A percentile compares a stretch with the other conserved stretches of the same genome.
These are phyloP conservation scores for Ichneumoninae sp. DNA, from an alignment of 2,888 invertebrate species.

Conservation along the genomic window DNA sequence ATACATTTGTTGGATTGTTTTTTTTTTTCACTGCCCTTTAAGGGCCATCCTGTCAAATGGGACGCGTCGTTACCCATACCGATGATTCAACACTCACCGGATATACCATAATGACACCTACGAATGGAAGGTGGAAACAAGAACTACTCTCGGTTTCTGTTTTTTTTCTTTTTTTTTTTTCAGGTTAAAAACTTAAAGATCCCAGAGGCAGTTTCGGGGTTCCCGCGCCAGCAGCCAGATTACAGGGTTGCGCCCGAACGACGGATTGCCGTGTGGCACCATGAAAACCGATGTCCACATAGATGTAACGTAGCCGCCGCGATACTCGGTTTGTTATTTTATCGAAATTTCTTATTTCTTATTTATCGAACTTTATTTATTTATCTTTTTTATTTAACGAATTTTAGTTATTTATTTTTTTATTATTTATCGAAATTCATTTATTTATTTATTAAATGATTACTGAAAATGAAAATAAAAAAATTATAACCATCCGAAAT, in stretches of 20 bases:
- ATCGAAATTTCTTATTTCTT: background rate
- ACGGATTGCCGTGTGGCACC: constrained; percentile 51
- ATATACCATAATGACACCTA: constrained; percentile 34
- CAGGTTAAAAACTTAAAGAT: constrained; percentile 74
- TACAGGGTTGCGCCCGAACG: constrained; percentile 71
- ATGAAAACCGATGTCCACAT: constrained; percentile 40
- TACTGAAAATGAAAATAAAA: background rate
- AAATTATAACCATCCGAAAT: background rate
- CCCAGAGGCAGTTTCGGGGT: constrained; percentile 63
- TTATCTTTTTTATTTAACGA: background rate
- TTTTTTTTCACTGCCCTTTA: background rate
- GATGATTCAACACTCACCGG: constrained; percentile 38
- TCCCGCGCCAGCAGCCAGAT: constrained; percentile 67
- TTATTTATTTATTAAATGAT: background rate
- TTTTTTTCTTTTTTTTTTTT: constrained; percentile 24
- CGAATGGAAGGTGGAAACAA: constrained; percentile 31
- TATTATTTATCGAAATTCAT: background rate
- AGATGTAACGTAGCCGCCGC: background rate
- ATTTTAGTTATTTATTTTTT: too few relatives aligned
- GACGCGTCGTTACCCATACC: constrained; percentile 32
- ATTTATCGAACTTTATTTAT: background rate
- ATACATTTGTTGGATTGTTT: background rate
- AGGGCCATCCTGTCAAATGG: background rate
- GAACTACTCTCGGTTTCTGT: constrained; percentile 23
- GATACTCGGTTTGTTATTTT: background rate